These are phyloP conservation scores for Sturnira hondurensis DNA, from an alignment of 2,113 vertebrate species.

Conservation along the genomic window DNA sequence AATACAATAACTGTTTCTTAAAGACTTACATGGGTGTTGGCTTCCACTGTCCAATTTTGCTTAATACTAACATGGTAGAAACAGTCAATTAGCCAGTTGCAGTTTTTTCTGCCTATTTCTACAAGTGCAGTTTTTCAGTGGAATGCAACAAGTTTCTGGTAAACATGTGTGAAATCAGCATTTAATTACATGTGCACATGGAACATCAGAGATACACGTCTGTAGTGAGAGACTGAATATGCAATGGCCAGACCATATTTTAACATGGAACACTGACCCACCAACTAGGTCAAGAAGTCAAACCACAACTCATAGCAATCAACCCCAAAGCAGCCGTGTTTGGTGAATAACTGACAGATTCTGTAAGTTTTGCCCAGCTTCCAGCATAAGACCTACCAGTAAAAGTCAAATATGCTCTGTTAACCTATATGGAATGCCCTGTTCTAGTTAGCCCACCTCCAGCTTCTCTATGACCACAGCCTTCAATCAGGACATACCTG, in stretches of 20 bases:
- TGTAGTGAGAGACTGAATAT: not conserved
- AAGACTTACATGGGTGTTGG: not conserved
- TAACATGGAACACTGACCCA: not conserved
- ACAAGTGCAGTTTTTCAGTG: not conserved
- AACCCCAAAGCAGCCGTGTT: not conserved
- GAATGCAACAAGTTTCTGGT: not conserved
- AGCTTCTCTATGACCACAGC: not conserved
- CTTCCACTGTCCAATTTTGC: not conserved
- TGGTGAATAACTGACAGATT: not conserved
- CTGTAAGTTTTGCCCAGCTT: not conserved
- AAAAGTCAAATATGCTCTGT: not conserved
- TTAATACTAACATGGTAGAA: not conserved
- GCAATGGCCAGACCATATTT: not conserved
- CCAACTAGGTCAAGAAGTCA: not conserved
- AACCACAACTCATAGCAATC: not conserved
- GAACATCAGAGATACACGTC: not conserved
- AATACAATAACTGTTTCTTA: not conserved
- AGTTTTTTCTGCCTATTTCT: not conserved
- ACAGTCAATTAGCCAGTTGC: not conserved
- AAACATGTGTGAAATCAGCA: not conserved
- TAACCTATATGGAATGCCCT: not conserved
- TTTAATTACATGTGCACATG: not conserved
- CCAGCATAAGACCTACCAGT: not conserved
- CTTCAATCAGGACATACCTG: not conserved
- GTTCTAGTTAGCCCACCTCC: not conserved